Evolutionary conservation across 2,113 vertebrate species (phyloP).

Genomic region (Psettodes erumei): DNA sequence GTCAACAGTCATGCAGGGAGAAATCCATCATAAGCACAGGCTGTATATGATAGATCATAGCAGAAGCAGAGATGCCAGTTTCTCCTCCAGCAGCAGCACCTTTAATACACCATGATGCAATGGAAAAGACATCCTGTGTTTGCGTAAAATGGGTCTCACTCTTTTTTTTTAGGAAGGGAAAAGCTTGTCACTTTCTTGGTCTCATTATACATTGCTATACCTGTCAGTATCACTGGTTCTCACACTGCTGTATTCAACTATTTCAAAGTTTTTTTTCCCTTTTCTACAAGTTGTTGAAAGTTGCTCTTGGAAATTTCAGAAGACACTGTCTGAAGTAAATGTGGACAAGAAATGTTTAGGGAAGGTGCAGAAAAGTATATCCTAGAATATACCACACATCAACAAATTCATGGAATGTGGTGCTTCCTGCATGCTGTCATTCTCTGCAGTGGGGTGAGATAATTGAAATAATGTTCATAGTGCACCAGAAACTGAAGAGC

Average conservation of each 20-base stretch:
- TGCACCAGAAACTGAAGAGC: background rate
- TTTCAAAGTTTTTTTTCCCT: constrained; percentile 17
- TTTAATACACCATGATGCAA: constrained; percentile 50
- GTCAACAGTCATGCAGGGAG: constrained; percentile 2
- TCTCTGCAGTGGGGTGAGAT: constrained; percentile 5
- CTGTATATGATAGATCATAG: constrained; percentile 10
- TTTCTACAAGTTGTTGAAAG: constrained; percentile 19
- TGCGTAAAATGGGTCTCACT: constrained; percentile 19
- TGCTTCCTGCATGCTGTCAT: constrained; percentile 1
- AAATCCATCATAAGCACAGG: constrained; percentile 19
- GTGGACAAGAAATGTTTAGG: constrained; percentile 2
- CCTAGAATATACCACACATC: background rate
- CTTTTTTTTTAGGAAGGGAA: constrained; percentile 10
- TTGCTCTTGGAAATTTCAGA: constrained; percentile 13
- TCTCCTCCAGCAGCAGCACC: constrained; percentile 7
- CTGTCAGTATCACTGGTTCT: constrained; percentile 18
- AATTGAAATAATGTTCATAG: constrained; percentile 31
- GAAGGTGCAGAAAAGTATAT: background rate
- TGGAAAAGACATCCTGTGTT: constrained; percentile 31
- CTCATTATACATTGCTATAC: constrained; percentile 44
- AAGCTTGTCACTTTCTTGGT: constrained; percentile 10
- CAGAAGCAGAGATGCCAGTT: constrained; percentile 7
- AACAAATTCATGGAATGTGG: constrained; percentile 7
- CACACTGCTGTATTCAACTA: constrained; percentile 11
- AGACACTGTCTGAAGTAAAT: constrained; percentile 16